Base-by-base conservation (phyloP, 2,888 invertebrate species). In the Scaptomyza tumidula region DNA sequence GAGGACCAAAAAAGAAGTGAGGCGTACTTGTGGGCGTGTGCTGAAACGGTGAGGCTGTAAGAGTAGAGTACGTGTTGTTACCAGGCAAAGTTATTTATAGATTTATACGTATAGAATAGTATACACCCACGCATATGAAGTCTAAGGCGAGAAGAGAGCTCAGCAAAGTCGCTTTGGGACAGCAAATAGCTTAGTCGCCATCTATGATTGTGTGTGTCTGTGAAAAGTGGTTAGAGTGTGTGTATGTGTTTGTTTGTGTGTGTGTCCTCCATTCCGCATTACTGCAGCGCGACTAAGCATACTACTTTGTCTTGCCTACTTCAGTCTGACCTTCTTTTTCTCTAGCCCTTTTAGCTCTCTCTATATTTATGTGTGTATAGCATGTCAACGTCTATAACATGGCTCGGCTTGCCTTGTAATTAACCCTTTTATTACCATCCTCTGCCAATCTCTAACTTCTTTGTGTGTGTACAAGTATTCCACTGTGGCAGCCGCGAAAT, bases 351-450 rank as follows among this genome's bases (percentile, higher is more conserved):
- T 37, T 13, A n/a, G 16, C 24, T 46, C 33, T 41, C 44, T 49
- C 19, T 56, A 45, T 37, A 29, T 39, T 14, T 52, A 52, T 52
- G 7, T 52, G n/a, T 50, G 10, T 52, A 11, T 13, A 16, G 45
- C 16, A n/a, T 49, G 62, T 44, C 62, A 48, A 44, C 50, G 50
- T 63, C 50, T 19, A 53, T 53, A 70, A 62, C 53, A 62, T 49
- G 64, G 65, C 54, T 53, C 56, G 54, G 37, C 73, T 75, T 62
- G 75, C 57, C 71, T 72, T 72, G 53, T 86, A 84, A 86, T 83
- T 86, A 86, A 84, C 84, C 82, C 86, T 70, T 81, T 75, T 78
- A 78, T 71, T 72, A 75, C 78, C 78, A 75, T 71, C 59, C 55
- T 58, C 31, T 63, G 48, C 48, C 55, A 69, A 56, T 41, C 52